Conservation (phyloP, 2,797 vertebrate genomes). For the Saguinus oedipus region DNA sequence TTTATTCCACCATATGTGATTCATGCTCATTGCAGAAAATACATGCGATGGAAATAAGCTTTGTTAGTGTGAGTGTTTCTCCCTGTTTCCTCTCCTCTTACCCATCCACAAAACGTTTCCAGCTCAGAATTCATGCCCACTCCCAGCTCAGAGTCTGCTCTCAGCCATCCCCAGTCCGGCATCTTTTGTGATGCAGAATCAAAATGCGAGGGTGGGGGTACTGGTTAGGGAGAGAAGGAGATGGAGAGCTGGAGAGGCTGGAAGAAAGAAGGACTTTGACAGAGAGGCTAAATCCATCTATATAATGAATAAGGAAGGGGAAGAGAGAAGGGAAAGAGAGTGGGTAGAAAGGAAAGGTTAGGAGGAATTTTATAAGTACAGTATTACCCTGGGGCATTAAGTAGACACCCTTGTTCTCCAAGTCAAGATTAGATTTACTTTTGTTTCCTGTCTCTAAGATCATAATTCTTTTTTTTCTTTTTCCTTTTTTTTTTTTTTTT, state of each 20-base stretch:
- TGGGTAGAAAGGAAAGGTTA: neutral
- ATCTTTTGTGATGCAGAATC: neutral
- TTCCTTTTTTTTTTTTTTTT: too few relatives aligned
- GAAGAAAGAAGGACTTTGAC: neutral
- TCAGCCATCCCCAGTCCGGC: neutral
- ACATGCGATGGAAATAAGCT: neutral
- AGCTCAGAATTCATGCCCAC: neutral
- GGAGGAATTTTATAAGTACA: neutral
- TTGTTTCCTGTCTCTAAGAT: conserved; percentile 10
- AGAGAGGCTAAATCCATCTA: neutral
- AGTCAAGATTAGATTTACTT: conserved; percentile 31
- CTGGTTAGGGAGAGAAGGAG: neutral
- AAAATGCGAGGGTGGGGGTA: neutral
- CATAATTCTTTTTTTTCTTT: neutral
- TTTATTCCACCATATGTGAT: neutral
- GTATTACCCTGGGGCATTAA: neutral
- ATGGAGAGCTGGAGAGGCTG: neutral
- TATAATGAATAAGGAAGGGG: neutral
- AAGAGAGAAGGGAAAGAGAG: neutral
- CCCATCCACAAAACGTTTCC: neutral
- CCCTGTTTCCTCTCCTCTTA: neutral
- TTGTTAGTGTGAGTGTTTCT: neutral
- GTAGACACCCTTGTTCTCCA: neutral
- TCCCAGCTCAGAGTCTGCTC: neutral
- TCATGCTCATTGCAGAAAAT: neutral